A percentile compares a stretch with the other conserved stretches of the same genome.
Evolutionary conservation across 2,797 vertebrate genomes (phyloP).

Genomic region (Varecia variegata): DNA sequence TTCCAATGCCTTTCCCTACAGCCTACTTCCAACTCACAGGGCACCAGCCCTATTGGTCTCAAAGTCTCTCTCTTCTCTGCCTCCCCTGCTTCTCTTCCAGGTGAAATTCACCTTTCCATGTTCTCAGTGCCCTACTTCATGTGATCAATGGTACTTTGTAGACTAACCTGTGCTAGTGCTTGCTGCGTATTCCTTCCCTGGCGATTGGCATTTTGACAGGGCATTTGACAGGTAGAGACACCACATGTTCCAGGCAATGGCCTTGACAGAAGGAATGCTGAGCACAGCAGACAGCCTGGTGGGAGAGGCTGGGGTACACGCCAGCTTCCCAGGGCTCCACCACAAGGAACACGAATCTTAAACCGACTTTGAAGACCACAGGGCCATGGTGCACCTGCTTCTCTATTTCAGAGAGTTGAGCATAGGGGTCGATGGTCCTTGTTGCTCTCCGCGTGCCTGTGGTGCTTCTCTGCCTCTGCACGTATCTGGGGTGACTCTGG

Average conservation of each 20-base stretch:
- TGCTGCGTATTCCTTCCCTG: neutral
- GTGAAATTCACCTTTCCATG: neutral
- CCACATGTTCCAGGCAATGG: too few species aligned
- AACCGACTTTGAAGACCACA: neutral
- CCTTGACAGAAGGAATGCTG: neutral
- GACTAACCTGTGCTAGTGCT: neutral
- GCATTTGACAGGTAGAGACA: neutral
- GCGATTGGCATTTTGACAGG: fast-evolving
- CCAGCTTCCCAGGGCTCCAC: neutral
- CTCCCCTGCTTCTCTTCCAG: neutral
- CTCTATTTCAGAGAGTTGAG: neutral
- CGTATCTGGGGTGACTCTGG: neutral
- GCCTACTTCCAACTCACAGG: neutral
- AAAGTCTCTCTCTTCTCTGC: neutral
- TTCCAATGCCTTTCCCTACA: neutral
- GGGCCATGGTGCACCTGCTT: fast-evolving
- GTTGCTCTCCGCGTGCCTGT: neutral
- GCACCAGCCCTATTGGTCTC: neutral
- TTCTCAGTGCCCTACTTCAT: neutral
- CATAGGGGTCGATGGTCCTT: neutral
- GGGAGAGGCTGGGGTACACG: too few species aligned
- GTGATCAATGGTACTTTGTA: neutral
- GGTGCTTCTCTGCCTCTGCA: neutral
- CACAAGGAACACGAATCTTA: neutral
- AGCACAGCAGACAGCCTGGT: neutral